Evolutionary conservation across 2,888 invertebrate genomes (phyloP), one percentile per base, ranked within the genome.

Genomic region (Troides aeacus): DNA sequence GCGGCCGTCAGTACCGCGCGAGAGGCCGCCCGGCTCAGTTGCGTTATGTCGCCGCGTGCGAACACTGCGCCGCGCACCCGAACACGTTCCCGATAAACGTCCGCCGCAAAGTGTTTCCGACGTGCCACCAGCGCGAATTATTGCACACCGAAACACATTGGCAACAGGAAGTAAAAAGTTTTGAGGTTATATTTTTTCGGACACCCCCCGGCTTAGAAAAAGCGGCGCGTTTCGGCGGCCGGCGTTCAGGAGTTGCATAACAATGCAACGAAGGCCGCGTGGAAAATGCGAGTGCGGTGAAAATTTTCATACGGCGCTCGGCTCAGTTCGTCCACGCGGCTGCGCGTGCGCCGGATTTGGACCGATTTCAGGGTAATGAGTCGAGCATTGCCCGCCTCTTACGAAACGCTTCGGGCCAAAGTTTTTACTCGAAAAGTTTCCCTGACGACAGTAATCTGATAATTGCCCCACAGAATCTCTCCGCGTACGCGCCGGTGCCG

Each of bases 171-270:
- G 30, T 70, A 7, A 39, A 18, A 24, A 30, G 18, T 58, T 60
- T 76, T 67, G 75, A 81, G 81, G 83, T 84, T 84, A 85, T 84
- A 82, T 84, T 79, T 81, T 78, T 76, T 46, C 15, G 4, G 12
- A 80, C 79, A 79, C 77, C 63, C 63, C 60, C 24, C 36, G 36
- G 60, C 83, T 81, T 75, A 70, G 78, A 80, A 82, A 85, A 81
- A 75, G 79, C 79, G 82, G 82, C 79, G 79, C 79, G 80, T 81
- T 86, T 86, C 84, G 87, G 84, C 84, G 82, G 82, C 79, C 77
- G 79, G 80, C 78, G 78, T 78, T 68, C 81, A 81, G 82, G 82
- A 85, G 87, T 91, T 90, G 90, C 90, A 90, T 90, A 90, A 91
- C 87, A 86, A 85, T 89, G 89, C 89, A 89, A 81, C 81, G 85